These are phyloP conservation scores for Sitta carolinensis DNA, from an alignment of 2,797 vertebrate species.

Conservation along the genomic window DNA sequence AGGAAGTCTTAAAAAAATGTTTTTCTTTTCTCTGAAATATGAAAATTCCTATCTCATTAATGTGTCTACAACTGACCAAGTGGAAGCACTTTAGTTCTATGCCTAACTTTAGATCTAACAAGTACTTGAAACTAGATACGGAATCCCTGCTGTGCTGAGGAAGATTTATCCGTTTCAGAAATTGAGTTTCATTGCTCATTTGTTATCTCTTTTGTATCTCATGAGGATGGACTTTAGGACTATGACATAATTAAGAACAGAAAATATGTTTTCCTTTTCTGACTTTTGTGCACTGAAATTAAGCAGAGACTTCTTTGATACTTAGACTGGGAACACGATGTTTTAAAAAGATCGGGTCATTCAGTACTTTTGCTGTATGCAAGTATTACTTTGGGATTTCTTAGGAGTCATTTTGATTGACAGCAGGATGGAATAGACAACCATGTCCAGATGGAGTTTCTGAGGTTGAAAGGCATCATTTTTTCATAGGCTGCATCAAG, in stretches of 20 bases:
- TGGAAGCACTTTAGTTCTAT: background rate
- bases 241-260: background rate
- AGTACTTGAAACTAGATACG: background rate
- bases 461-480: background rate
- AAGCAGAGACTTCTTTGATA: background rate
- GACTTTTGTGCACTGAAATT: background rate
- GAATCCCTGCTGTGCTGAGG: background rate
- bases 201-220: background rate
- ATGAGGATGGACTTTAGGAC: background rate
- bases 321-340: accelerated
- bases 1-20: background rate
- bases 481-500: background rate
- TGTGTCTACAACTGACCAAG: background rate
- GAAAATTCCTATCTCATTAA: background rate
- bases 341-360: background rate
- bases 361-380: background rate
- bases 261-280: background rate
- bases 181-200: background rate
- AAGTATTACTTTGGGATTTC: background rate
- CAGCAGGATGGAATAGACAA: background rate
- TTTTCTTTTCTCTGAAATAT: background rate
- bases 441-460: background rate
- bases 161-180: background rate
- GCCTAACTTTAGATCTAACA: background rate
- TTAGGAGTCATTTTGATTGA: background rate